Conservation (phyloP, 2,888 invertebrate species). For the Aquatica leii region DNA sequence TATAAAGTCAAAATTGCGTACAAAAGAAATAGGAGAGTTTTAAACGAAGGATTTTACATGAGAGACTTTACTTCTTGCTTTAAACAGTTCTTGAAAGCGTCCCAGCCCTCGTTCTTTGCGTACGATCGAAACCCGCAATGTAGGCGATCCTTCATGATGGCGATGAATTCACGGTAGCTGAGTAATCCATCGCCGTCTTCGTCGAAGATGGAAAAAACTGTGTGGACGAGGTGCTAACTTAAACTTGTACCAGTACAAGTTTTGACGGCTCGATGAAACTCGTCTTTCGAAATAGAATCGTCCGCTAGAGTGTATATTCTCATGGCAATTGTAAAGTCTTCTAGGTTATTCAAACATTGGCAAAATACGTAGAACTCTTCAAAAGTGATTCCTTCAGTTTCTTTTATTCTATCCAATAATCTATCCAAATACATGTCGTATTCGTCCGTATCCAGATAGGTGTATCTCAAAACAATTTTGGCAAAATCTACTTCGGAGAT, state of each 20-base stretch:
- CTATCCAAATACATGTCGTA: conserved; percentile 93
- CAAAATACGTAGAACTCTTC: conserved; percentile 96
- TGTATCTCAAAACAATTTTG: conserved; percentile 90
- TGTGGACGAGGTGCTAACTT: conserved; percentile 87
- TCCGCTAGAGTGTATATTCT: conserved; percentile 97
- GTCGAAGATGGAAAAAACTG: conserved; percentile 98
- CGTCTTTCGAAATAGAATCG: conserved; percentile 95
- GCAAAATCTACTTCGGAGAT: conserved; percentile 98
- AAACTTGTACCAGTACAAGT: conserved; percentile 92
- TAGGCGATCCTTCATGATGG: conserved; percentile 97
- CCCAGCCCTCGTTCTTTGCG: conserved; percentile 90
- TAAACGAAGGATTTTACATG: conserved; percentile 62
- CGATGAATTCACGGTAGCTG: conserved; percentile 97
- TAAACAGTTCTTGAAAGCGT: conserved; percentile 89
- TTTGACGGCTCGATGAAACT: conserved; percentile 94
- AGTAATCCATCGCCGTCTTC: conserved; percentile 95
- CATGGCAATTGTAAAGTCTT: conserved; percentile 98
- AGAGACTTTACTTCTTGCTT: conserved; percentile 89
- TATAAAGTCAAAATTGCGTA: too few species aligned
- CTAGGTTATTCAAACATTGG: conserved; percentile 95
- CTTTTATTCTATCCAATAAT: conserved; percentile 80
- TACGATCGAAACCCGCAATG: conserved; percentile 94
- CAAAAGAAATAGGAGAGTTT: too few species aligned
- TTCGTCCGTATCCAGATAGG: conserved; percentile 87
- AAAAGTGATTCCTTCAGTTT: conserved; percentile 87